Conservation (phyloP, 2,888 invertebrate genomes). For the Melinaea marsaeus region DNA sequence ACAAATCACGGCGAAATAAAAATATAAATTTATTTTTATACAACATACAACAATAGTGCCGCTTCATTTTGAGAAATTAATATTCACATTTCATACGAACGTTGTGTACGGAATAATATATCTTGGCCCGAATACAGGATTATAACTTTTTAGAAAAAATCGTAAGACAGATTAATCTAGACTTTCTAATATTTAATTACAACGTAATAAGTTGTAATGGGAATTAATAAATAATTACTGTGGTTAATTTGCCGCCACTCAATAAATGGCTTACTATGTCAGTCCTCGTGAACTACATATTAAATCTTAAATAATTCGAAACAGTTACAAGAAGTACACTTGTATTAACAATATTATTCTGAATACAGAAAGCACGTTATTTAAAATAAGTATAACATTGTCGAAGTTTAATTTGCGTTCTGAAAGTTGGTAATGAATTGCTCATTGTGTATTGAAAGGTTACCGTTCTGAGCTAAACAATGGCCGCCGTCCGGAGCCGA, state of each 20-base stretch:
- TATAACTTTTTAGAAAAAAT: no score
- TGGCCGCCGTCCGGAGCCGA: constrained; percentile 18
- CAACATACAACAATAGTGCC: constrained; percentile 22
- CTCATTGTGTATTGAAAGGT: constrained; percentile 47
- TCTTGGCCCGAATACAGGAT: neutral
- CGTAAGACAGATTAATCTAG: no score
- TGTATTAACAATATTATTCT: neutral
- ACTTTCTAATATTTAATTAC: no score
- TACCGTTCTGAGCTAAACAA: constrained; percentile 27
- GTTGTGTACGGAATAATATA: neutral
- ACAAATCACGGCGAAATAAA: constrained; percentile 22
- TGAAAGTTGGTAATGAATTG: constrained; percentile 45
- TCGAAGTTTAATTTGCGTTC: constrained; percentile 41
- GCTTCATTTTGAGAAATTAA: constrained; percentile 16
- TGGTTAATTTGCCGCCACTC: no score
- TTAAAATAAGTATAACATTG: constrained; percentile 25
- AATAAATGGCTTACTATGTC: no score
- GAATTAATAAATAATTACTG: no score
- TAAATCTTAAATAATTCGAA: no score
- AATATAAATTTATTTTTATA: constrained; percentile 19
- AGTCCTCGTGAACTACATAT: no score
- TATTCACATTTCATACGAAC: neutral
- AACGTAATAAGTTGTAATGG: no score
- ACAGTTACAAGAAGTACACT: neutral
- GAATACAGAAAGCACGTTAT: constrained; percentile 11